Conservation (phyloP, 2,888 invertebrate species). For the Perithous albicinctus region DNA sequence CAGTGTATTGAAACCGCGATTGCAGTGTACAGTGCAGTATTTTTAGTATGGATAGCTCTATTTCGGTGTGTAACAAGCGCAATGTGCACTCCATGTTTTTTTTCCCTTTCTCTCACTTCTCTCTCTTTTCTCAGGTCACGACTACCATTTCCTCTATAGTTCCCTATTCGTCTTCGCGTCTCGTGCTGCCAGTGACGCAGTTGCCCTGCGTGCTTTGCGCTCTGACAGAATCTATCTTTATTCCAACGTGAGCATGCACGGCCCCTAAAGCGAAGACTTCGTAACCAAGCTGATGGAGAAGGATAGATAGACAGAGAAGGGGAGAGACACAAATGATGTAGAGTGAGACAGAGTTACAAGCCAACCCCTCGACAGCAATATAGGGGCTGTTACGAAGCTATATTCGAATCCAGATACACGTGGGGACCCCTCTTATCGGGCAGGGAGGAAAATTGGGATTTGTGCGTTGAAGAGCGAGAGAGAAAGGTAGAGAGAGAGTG, state of each 20-base stretch:
- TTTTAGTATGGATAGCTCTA: conserved; percentile 28
- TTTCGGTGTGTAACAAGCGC: conserved; percentile 22
- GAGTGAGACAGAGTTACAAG: background rate
- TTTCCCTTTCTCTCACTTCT: background rate
- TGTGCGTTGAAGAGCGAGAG: conserved; percentile 41
- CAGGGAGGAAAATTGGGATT: conserved; percentile 72
- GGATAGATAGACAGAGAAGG: background rate
- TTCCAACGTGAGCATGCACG: conserved; percentile 8
- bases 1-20: background rate
- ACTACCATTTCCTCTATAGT: conserved; percentile 27
- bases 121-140: conserved; percentile 8
- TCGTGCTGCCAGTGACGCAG: background rate
- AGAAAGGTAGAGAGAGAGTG: background rate
- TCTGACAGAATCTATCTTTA: conserved; percentile 31
- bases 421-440: conserved; percentile 27
- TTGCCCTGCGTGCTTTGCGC: conserved; percentile 19
- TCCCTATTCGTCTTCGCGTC: conserved; percentile 1
- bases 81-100: background rate
- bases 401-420: conserved; percentile 36
- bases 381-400: conserved; percentile 9
- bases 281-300: background rate
- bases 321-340: background rate
- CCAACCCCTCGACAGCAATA: conserved; percentile 40
- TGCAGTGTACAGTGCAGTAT: conserved; percentile 3
- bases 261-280: conserved; percentile 3